A percentile compares a stretch with the other conserved stretches of the same genome.
Evolutionary conservation across 2,888 invertebrate genomes (phyloP).

Genomic region (Drosophila niveifrons): DNA sequence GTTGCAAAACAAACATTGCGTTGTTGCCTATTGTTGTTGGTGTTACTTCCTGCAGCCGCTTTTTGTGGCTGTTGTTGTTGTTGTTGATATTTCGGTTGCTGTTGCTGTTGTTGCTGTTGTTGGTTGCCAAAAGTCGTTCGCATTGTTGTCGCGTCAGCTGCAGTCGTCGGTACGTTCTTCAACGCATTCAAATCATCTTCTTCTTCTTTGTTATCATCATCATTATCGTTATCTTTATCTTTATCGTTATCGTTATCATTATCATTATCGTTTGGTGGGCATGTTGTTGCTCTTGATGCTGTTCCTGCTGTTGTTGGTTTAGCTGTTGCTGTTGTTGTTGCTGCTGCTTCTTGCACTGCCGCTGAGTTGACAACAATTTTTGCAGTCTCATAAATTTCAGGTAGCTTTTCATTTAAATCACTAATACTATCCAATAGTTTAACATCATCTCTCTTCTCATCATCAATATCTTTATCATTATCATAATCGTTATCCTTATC

Average conservation of each 20-base stretch:
- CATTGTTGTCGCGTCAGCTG: constrained; percentile 76
- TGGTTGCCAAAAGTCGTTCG: constrained; percentile 81
- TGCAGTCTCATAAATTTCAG: constrained; percentile 85
- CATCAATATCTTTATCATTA: constrained; percentile 26
- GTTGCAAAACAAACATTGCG: constrained; percentile 76
- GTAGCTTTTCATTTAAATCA: constrained; percentile 85
- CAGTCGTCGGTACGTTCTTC: constrained; percentile 44
- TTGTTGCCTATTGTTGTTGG: constrained; percentile 40
- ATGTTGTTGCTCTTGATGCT: constrained; percentile 59
- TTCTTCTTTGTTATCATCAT: constrained; percentile 45
- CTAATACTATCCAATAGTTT: constrained; percentile 85
- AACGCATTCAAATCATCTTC: constrained; percentile 51
- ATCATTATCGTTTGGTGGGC: constrained; percentile 79
- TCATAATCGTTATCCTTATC: constrained; percentile 55
- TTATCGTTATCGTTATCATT: constrained; percentile 51
- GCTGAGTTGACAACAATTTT: constrained; percentile 82
- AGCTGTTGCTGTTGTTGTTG: constrained; percentile 27
- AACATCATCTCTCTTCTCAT: constrained; percentile 57
- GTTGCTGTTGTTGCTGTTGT: constrained; percentile 48
- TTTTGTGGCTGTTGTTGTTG: constrained; percentile 39
- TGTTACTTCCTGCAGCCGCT: constrained; percentile 34
- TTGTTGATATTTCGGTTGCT: constrained; percentile 46
- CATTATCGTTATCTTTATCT: constrained; percentile 40
- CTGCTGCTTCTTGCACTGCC: constrained; percentile 63
- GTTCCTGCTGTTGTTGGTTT: constrained; percentile 37